Evolutionary conservation across 2,888 invertebrate genomes (phyloP), one percentile per base, ranked within the genome.

Genomic region (Caenorhabditis sp.): DNA sequence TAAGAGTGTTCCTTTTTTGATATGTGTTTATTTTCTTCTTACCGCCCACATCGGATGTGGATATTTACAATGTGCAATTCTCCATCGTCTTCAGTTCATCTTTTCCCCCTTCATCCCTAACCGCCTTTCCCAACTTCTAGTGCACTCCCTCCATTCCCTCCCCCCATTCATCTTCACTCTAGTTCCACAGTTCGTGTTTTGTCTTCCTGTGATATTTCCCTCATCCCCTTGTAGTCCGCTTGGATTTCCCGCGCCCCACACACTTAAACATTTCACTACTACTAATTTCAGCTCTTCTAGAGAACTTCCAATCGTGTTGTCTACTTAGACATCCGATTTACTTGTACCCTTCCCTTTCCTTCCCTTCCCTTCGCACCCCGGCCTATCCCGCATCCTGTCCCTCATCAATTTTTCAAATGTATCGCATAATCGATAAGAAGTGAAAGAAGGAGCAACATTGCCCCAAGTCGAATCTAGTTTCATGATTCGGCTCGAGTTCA

Each of bases 401-500:
- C 24, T 35, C 60, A 65, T 37, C 55, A 55, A 3, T 44, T 20
- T 13, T 53, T 53, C 26, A 26, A 60, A 67, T 61, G 76, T 74
- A 65, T 56, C 35, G 72, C 67, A 76, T 74, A 74, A 74, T 67
- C 28, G 53, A 44, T n/a, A 44, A 44, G 24, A 20, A 47, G 56
- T 44, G 37, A 15, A 40, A 65, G 56, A 60, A 74, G 9, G 72
- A 61, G 58, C 50, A 69, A 53, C 47, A 61, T 51, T 40, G 47
- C 70, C 40, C 40, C 2, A 40, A 37, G 50, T 35, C 18, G n/a
- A 55, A 37, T 35, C 40, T 5, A 8, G 40, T 51, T 5, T 37
- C 62, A 32, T n/a, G n/a, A n/a, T 51, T 47, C 58, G 62, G 53
- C 55, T 61, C 61, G 56, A 58, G 74, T 74, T 65, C 58, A 47